Evolutionary conservation across 2,888 invertebrate species (phyloP).

Genomic region (Macrophya alboannulata): DNA sequence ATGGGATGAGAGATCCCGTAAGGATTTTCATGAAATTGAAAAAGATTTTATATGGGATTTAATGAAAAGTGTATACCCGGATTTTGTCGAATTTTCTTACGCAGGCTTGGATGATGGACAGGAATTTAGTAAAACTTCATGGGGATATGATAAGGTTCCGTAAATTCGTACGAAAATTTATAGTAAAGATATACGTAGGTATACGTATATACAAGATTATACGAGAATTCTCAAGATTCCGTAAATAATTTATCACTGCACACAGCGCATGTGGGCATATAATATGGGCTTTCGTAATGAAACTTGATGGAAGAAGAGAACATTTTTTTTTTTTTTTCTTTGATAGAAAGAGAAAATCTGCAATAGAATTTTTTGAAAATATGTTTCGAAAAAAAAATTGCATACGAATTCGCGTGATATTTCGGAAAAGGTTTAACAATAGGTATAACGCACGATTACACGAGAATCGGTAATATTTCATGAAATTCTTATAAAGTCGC

Average conservation of each 20-base stretch:
- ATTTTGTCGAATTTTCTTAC: neutral
- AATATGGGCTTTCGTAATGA: neutral
- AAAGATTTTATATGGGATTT: slow-evolving; percentile 1
- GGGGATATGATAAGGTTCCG: neutral
- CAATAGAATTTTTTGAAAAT: no score
- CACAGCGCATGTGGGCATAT: no score
- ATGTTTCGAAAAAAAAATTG: no score
- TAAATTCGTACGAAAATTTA: neutral
- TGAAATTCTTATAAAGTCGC: no score
- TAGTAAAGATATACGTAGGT: neutral
- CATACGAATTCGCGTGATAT: no score
- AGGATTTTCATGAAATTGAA: slow-evolving; percentile 11
- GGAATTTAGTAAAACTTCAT: neutral
- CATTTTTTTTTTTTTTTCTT: neutral
- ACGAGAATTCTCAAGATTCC: neutral
- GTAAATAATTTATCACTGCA: neutral
- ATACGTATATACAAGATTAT: neutral
- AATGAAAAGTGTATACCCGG: neutral
- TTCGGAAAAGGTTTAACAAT: no score
- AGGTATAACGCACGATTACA: no score
- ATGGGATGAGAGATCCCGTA: neutral
- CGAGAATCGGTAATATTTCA: no score
- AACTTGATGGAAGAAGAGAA: neutral
- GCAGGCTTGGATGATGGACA: neutral
- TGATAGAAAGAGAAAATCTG: no score